Evolutionary conservation across 1,140 invertebrate species (phyloP).

Genomic region (Micrasema longulum): DNA sequence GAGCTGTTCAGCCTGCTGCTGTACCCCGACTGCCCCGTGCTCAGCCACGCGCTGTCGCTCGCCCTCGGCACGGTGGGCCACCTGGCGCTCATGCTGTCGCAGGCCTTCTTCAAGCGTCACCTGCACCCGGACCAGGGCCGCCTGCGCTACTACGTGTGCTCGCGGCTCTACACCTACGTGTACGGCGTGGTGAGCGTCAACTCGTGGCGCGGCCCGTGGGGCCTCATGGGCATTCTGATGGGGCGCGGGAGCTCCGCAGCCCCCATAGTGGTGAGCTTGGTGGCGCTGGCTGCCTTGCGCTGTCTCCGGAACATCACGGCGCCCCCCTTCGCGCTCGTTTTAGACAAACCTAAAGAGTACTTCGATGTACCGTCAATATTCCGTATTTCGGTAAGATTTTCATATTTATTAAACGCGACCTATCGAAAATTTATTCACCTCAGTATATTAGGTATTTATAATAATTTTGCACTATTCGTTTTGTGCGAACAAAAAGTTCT

Average conservation of each 20-base stretch:
- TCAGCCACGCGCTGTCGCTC: constrained; percentile 76
- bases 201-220: constrained; percentile 86
- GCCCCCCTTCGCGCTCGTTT: constrained; percentile 80
- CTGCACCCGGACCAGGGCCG: constrained; percentile 77
- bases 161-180: constrained; percentile 79
- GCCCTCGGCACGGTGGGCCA: constrained; percentile 76
- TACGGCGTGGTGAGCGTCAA: constrained; percentile 85
- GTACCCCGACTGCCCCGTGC: constrained; percentile 69
- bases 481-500: too few relatives aligned
- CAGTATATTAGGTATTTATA: too few relatives aligned
- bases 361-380: constrained; percentile 88
- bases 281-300: constrained; percentile 74
- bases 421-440: too few relatives aligned
- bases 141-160: constrained; percentile 77
- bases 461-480: too few relatives aligned
- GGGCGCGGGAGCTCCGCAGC: constrained; percentile 71
- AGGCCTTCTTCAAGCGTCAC: constrained; percentile 71
- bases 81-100: constrained; percentile 75
- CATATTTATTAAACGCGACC: too few relatives aligned
- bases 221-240: constrained; percentile 78
- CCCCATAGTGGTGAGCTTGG: constrained; percentile 72
- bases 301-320: constrained; percentile 84
- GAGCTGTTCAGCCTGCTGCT: constrained; percentile 80
- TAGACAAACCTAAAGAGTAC: constrained; percentile 80
- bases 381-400: constrained; percentile 73